These are phyloP conservation scores for Sweltsa coloradensis DNA, from an alignment of 1,140 invertebrate genomes.

Conservation along the genomic window DNA sequence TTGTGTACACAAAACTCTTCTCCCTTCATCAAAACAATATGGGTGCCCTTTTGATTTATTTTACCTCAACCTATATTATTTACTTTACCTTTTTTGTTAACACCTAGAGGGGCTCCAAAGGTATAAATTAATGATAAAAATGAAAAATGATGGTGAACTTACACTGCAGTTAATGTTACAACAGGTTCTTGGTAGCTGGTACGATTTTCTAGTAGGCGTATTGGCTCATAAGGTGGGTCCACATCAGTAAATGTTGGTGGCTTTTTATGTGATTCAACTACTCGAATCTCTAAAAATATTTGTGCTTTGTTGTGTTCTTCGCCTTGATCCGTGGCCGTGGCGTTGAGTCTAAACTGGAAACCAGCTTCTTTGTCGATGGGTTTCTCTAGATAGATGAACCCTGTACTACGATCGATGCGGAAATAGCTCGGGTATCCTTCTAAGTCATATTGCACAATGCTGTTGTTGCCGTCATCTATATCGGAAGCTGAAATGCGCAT, in stretches of 20 bases:
- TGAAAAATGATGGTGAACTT: too few relatives aligned
- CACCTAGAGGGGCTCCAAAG: too few relatives aligned
- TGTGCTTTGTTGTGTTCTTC: slow-evolving; percentile 41
- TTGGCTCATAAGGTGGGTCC: slow-evolving; percentile 36
- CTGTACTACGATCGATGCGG: slow-evolving; percentile 58
- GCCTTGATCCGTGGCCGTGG: slow-evolving; percentile 65
- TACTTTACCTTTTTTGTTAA: too few relatives aligned
- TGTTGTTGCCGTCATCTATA: slow-evolving; percentile 77
- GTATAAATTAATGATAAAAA: too few relatives aligned
- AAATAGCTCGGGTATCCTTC: slow-evolving; percentile 56
- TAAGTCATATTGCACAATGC: slow-evolving; percentile 54
- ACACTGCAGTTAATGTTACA: slow-evolving; percentile 49
- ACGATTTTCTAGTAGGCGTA: slow-evolving; percentile 59
- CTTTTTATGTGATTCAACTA: slow-evolving; percentile 79
- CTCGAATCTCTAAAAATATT: slow-evolving; percentile 65
- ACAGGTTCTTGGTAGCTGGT: slow-evolving; percentile 52
- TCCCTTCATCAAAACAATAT: too few relatives aligned
- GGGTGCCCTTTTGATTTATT: too few relatives aligned
- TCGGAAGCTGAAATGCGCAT: slow-evolving; percentile 82
- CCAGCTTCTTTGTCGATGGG: slow-evolving; percentile 52
- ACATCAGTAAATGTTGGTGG: slow-evolving; percentile 55
- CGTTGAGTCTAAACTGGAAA: slow-evolving; percentile 57
- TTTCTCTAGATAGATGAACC: slow-evolving; percentile 63
- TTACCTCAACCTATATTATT: too few relatives aligned
- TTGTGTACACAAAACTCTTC: too few relatives aligned